Evolutionary conservation across 2,888 invertebrate genomes (phyloP), one percentile per base, ranked within the genome.

Genomic region (Kryphioiulus occultus): DNA sequence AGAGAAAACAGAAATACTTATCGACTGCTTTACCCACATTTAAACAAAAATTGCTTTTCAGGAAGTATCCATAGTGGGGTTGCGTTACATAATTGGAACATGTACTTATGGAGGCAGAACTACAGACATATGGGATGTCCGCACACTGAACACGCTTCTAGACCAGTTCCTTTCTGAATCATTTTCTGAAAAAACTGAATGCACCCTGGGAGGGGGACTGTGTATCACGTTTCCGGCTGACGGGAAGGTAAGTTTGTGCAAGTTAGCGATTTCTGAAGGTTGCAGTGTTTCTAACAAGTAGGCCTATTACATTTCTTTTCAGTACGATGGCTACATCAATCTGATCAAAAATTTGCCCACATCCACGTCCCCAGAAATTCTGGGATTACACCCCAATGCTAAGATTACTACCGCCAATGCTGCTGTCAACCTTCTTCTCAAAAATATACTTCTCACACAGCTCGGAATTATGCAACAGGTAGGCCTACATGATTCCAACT

Each of bases 41-140:
- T n/a, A n/a, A n/a, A n/a, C n/a, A n/a, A n/a, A n/a, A n/a, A n/a
- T n/a, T n/a, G n/a, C n/a, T 39, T 47, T 47, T 5, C 47, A 92
- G 92, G 91, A 92, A 35, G 91, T 93, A 59, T 92, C 92, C 88
- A 92, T 91, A 89, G 92, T 91, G 85, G 93, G 93, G 3, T 90
- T 93, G 78, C 90, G 91, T 59, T 93, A 93, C 90, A 90, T 93
- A 89, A 93, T 93, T 22, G 93, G 93, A 5, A 93, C 93, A 89
- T 93, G 93, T 90, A 93, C 93, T 90, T 93, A 93, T 89, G 93
- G 93, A 30, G 93, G 93, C 4, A 91, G 93, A 90, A 93, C 93
- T 12, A 93, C 93, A 0, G 93, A 93, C 89, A 92, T 92, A 90
- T 91, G 92, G 91, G 93, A 93, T 90, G 90, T 93, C 42, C 90